Conservation (phyloP, 1,140 invertebrate species). For the Temnothorax nylanderi region DNA sequence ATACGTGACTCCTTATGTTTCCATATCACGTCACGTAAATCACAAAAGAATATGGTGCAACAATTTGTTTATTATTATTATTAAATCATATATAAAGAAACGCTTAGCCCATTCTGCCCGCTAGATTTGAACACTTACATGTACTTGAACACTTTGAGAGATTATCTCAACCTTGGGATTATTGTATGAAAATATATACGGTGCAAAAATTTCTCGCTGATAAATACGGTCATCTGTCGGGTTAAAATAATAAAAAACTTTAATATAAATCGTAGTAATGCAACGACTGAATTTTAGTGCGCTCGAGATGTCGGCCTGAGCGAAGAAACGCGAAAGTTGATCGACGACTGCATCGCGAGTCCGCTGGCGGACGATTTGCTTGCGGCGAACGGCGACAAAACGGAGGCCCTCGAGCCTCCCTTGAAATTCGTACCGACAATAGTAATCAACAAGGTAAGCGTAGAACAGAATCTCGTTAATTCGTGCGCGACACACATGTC, state of each 20-base stretch:
- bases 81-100: too few relatives aligned
- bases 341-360: conserved; percentile 81
- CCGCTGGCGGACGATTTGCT: conserved; percentile 85
- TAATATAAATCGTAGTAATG: background rate
- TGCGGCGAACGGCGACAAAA: conserved; percentile 86
- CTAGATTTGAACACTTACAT: too few relatives aligned
- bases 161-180: too few relatives aligned
- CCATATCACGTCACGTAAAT: background rate
- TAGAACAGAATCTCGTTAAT: background rate
- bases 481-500: background rate
- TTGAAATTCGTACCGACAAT: conserved; percentile 88
- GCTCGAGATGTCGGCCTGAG: conserved; percentile 79
- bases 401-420: conserved; percentile 83
- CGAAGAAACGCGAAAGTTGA: conserved; percentile 80
- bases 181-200: too few relatives aligned
- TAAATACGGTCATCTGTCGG: background rate
- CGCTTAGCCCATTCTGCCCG: too few relatives aligned
- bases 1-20: too few relatives aligned
- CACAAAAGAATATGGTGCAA: background rate
- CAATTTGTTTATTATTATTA: too few relatives aligned
- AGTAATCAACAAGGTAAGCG: conserved; percentile 85
- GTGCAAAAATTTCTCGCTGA: background rate
- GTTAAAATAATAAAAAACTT: conserved; percentile 2
- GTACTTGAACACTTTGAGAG: too few relatives aligned
- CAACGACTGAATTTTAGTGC: conserved; percentile 83